These are phyloP conservation scores for Romanogobio albipinnatus DNA, from an alignment of 2,113 vertebrate genomes.

Conservation along the genomic window DNA sequence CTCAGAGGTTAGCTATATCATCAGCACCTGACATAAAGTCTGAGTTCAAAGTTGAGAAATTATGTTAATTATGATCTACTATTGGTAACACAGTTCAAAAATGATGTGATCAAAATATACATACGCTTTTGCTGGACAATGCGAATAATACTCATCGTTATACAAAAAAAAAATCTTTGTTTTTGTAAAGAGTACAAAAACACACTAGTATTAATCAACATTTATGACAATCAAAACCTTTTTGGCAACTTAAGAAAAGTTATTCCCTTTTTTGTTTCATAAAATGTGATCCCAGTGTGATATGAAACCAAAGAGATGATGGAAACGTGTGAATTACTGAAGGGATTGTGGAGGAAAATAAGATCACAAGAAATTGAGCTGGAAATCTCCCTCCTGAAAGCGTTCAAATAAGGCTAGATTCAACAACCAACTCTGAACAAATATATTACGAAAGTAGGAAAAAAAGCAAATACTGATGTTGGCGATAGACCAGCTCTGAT, in stretches of 20 bases:
- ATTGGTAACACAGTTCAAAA: neutral
- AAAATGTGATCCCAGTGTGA: neutral
- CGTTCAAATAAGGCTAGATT: conserved; percentile 10
- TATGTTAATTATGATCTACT: neutral
- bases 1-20: neutral
- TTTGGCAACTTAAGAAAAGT: conserved; percentile 39
- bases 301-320: neutral
- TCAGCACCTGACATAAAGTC: conserved; percentile 35
- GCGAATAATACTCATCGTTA: conserved; percentile 15
- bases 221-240: neutral
- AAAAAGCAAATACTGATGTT: conserved; percentile 38
- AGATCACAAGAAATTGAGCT: neutral
- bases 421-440: neutral
- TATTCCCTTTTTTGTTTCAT: conserved; percentile 28
- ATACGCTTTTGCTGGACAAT: conserved; percentile 13
- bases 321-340: neutral
- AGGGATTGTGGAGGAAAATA: neutral
- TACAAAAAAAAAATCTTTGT: neutral
- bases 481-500: conserved; percentile 16
- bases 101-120: conserved; percentile 33
- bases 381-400: conserved; percentile 10
- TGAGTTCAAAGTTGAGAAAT: conserved; percentile 14
- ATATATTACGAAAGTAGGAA: neutral
- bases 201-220: neutral
- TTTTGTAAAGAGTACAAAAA: conserved; percentile 25